Evolutionary conservation across 2,113 vertebrate species (phyloP), one percentile per base, ranked within the genome.

Genomic region (Erythrocebus patas): DNA sequence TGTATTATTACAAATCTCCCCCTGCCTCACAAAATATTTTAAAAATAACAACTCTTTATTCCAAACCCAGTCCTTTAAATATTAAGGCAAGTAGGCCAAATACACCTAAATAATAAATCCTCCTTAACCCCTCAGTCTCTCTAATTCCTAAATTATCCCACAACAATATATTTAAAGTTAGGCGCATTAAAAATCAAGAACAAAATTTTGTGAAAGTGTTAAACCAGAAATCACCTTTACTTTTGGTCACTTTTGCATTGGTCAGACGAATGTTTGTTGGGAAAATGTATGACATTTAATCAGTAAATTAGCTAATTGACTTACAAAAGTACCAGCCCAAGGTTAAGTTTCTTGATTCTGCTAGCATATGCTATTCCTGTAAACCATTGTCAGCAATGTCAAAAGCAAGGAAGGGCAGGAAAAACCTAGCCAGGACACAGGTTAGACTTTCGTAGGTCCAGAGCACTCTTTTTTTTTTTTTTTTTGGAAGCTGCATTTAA

Each of bases 211-310:
- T 83, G 55, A 4, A 32, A 72, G 55, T 89, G 48, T 89, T 91
- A n/a, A 84, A 72, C 14, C 30, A 38, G 76, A 97, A 95, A 43
- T 95, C 22, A 18, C 68, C 25, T 73, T 93, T 93, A 18, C 32
- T 61, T 79, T 59, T 91, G 52, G 52, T 55, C 52, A 55, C 52
- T 55, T 55, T 55, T 55, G 52, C 7, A 13, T 50, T 57, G 79
- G 43, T 35, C n/a, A 95, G 61, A 59, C n/a, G 75, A 27, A 82
- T 89, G 6, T 93, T 86, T 80, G 48, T 59, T 81, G 83, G 73
- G 27, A 85, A 96, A 91, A 85, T 70, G 50, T 59, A 48, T 79
- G 85, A 89, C 38, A 45, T 91, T 92, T 89, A 83, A 70, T 96
- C 38, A 79, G 80, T 84, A 91, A 83, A n/a, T 78, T 91, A 95